These are phyloP conservation scores for Parus major DNA, from an alignment of 2,113 vertebrate genomes.

Conservation along the genomic window DNA sequence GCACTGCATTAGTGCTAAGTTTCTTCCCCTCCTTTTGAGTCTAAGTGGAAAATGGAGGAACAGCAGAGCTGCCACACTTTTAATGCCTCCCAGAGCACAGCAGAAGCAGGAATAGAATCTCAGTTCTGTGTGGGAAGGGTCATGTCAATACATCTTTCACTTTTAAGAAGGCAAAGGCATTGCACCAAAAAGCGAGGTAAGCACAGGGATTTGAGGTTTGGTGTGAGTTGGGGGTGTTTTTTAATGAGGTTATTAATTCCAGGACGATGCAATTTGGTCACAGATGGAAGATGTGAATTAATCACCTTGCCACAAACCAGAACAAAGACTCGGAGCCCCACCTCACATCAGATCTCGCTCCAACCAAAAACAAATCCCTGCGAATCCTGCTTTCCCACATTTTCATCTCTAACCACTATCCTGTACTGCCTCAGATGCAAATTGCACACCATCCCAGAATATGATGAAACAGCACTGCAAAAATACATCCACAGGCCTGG, in stretches of 20 bases:
- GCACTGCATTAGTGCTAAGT: background rate
- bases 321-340: background rate
- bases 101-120: conserved; percentile 26
- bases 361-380: background rate
- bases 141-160: background rate
- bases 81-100: background rate
- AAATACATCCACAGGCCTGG: background rate
- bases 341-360: background rate
- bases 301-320: background rate
- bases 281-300: background rate
- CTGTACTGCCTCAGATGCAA: background rate
- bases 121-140: background rate
- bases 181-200: background rate
- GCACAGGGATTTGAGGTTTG: background rate
- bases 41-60: background rate
- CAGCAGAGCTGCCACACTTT: background rate
- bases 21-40: background rate
- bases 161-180: background rate
- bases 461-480: background rate
- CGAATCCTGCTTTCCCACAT: conserved; percentile 21
- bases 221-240: background rate
- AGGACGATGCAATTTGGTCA: background rate
- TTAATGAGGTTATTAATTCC: background rate
- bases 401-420: background rate
- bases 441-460: background rate